Base-by-base conservation (phyloP, 2,797 vertebrate genomes). In the Enteromius fasciolatus region DNA sequence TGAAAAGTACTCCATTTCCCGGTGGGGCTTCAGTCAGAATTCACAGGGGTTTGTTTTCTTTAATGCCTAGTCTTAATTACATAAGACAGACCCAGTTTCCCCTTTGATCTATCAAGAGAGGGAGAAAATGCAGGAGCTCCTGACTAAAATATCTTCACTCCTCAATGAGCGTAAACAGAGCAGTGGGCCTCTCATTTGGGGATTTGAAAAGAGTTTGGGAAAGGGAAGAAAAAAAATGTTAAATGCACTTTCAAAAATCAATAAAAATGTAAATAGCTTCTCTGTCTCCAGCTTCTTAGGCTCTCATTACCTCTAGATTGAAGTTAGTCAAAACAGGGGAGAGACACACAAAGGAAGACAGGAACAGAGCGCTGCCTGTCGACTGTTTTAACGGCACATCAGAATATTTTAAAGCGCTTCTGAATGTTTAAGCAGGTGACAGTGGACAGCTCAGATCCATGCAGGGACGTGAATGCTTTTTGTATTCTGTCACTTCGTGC, bases 41-140 rank as follows among this genome's bases (percentile, higher is more conserved):
- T 93, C 90, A 91, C 91, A 92, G 92, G 91, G 90, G 90, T 93
- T 94, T 93, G 92, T 92, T 94, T 92, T 92, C 93, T 92, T 93
- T 94, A 95, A 94, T 93, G 92, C 90, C 86, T 90, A 91, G 90
- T 88, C 91, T 92, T 94, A 94, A 94, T 94, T 94, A 93, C 91
- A 90, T 89, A 94, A 94, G 93, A 94, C 93, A 93, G 92, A 88
- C 91, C 91, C 91, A 93, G 90, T 94, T 93, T 94, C 89, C 89
- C 86, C 91, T 94, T 94, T 95, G 92, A 95, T 95, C 93, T 94
- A 90, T 92, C 91, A 66, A 31, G 78, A 77, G 61, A 82, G 72
- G 90, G 92, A 93, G 90, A 91, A 90, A 76, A 48, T 10, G 4
- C 75, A 67, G 92, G 93, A 94, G 89, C 91, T 90, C 91, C 90